Percentiles rank a stretch among this genome's conserved stretches.
phyloP scores from a whole-genome alignment of 2,113 vertebrate genomes.

The Pachypanchax playfairii region DNA sequence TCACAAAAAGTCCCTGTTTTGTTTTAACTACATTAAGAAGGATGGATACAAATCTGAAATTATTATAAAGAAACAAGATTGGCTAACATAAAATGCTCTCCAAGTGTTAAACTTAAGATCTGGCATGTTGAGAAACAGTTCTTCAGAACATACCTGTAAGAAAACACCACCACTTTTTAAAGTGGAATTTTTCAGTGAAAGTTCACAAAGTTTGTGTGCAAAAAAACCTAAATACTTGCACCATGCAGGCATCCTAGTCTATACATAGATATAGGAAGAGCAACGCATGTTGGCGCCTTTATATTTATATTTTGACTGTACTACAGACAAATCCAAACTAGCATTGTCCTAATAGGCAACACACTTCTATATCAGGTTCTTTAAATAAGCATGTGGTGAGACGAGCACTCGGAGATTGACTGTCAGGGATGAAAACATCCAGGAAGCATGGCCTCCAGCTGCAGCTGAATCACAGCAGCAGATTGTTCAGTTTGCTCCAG shows the following conservation, averaged over 20 bases:
- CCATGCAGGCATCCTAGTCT: constrained; percentile 31
- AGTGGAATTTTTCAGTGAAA: not conserved
- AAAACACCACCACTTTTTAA: not conserved
- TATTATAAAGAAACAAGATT: no score
- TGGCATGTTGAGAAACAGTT: not conserved
- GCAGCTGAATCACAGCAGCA: constrained; percentile 50
- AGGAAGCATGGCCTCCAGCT: constrained; percentile 54
- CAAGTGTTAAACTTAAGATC: not conserved
- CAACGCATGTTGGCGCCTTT: constrained; percentile 36
- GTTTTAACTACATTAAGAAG: no score
- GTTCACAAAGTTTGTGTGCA: constrained; percentile 13
- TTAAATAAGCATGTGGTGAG: constrained; percentile 55
- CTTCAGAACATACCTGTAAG: not conserved
- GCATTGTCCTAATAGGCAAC: constrained; percentile 58
- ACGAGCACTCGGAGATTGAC: constrained; percentile 51
- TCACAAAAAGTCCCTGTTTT: no score
- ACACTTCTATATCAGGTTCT: constrained; percentile 48
- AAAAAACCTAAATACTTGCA: not conserved
- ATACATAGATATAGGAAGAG: constrained; percentile 50
- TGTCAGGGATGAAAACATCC: constrained; percentile 45
- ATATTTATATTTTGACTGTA: constrained; percentile 67
- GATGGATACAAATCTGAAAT: no score
- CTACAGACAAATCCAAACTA: constrained; percentile 49
- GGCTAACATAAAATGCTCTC: no score
- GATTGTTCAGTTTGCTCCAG: constrained; percentile 48